phyloP scores from a whole-genome alignment of 64 coral and sea anemone genomes.

The Montipora capricornis region DNA sequence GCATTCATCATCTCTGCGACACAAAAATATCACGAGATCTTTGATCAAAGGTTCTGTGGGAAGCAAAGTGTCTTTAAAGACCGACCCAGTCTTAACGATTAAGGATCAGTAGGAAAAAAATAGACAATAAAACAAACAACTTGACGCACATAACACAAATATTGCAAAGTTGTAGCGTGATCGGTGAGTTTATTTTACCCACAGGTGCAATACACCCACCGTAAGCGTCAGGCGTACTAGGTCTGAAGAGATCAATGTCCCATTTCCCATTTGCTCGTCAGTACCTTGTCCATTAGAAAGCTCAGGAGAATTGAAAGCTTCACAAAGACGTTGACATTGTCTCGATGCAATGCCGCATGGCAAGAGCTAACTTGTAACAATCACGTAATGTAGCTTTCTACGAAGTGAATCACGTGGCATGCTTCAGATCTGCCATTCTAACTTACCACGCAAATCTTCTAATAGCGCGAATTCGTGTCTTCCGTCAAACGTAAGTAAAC shows the following conservation, averaged over 20 bases:
- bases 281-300: not conserved
- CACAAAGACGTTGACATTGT: not conserved
- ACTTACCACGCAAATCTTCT: not conserved
- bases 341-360: not conserved
- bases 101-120: not conserved
- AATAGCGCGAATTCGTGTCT: not conserved
- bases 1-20: not conserved
- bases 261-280: not conserved
- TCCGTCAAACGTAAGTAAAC: not conserved
- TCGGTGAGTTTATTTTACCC: not conserved
- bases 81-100: not conserved
- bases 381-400: not conserved
- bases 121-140: not conserved
- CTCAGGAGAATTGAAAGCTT: not conserved
- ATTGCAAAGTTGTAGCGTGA: conserved; percentile 24
- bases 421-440: not conserved
- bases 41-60: too few relatives aligned
- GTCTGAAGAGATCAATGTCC: not conserved
- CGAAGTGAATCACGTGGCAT: not conserved
- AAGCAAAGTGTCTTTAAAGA: too few relatives aligned
- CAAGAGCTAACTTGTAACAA: not conserved
- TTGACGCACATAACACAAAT: not conserved
- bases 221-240: not conserved
- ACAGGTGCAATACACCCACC: conserved; percentile 26
- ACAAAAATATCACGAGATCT: not conserved